phyloP scores from a whole-genome alignment of 1,140 invertebrate genomes.

The Drosophila mayri region DNA sequence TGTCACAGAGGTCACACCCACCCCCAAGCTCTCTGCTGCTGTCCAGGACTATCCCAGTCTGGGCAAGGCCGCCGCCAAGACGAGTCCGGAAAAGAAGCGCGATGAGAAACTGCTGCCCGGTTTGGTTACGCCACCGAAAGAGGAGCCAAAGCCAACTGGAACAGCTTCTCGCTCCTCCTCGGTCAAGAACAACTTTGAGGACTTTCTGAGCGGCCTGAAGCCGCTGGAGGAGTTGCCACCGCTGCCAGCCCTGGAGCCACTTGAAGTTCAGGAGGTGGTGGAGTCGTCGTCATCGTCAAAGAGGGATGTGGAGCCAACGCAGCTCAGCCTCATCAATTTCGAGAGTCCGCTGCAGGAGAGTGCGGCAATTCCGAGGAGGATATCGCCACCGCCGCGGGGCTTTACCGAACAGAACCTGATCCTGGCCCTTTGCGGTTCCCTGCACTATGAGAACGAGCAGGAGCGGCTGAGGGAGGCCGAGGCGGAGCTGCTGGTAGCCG shows the following conservation, averaged over 20 bases:
- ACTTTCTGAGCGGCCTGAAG: conserved; percentile 61
- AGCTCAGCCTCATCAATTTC: conserved; percentile 77
- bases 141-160: background rate
- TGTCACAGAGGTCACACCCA: conserved; percentile 16
- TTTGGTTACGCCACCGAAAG: conserved; percentile 20
- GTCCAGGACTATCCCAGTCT: conserved; percentile 36
- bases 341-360: conserved; percentile 78
- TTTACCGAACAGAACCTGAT: conserved; percentile 77
- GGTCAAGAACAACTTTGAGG: conserved; percentile 58
- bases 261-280: conserved; percentile 42
- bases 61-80: conserved; percentile 17
- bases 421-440: conserved; percentile 76
- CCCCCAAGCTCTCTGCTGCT: conserved; percentile 19
- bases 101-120: conserved; percentile 33
- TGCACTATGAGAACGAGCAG: conserved; percentile 78
- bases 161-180: background rate
- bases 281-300: background rate
- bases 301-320: conserved; percentile 2
- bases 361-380: conserved; percentile 47
- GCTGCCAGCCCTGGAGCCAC: conserved; percentile 68
- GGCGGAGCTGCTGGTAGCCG: background rate
- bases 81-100: conserved; percentile 36
- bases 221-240: conserved; percentile 67
- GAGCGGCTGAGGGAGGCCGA: conserved; percentile 4
- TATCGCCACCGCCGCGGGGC: conserved; percentile 66